phyloP scores from a whole-genome alignment of 2,888 invertebrate species.

The Torymus texanus region DNA sequence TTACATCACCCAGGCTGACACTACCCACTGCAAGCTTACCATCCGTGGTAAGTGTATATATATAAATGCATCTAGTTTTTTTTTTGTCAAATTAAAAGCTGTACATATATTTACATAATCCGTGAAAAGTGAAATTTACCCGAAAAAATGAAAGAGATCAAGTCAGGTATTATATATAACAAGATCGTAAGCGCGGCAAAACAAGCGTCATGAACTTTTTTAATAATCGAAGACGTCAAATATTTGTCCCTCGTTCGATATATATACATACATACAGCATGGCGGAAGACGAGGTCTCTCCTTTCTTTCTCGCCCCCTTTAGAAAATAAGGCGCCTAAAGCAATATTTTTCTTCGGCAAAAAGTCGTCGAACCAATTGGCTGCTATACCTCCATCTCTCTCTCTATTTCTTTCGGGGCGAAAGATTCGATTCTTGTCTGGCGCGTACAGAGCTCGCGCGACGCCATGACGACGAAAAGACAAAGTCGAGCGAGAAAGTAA shows the following conservation, averaged over 20 bases:
- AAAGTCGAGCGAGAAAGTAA: conserved; percentile 52
- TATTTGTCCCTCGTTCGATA: conserved; percentile 37
- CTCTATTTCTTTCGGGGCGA: not conserved
- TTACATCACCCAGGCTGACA: conserved; percentile 57
- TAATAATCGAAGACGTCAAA: conserved; percentile 51
- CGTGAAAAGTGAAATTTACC: not conserved
- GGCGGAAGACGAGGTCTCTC: not conserved
- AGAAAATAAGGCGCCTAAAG: conserved; percentile 52
- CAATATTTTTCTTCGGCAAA: conserved; percentile 53
- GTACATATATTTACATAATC: too few species aligned
- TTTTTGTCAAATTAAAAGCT: too few species aligned
- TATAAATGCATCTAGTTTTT: not conserved
- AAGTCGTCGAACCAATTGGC: conserved; percentile 44
- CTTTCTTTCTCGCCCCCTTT: conserved; percentile 3
- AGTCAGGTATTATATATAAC: not conserved
- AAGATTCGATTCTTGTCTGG: conserved; percentile 41
- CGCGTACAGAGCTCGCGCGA: not conserved
- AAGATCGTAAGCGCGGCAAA: not conserved
- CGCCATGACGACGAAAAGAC: conserved; percentile 39
- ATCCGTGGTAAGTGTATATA: conserved; percentile 60
- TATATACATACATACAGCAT: not conserved
- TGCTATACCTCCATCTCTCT: too few species aligned
- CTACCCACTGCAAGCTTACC: conserved; percentile 61
- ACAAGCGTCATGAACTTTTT: conserved; percentile 34
- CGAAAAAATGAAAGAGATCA: conserved; percentile 12